Percentiles rank a stretch among this genome's conserved stretches.
Conservation (phyloP, 1,140 invertebrate species). For the Mizuhopecten yessoensis region DNA sequence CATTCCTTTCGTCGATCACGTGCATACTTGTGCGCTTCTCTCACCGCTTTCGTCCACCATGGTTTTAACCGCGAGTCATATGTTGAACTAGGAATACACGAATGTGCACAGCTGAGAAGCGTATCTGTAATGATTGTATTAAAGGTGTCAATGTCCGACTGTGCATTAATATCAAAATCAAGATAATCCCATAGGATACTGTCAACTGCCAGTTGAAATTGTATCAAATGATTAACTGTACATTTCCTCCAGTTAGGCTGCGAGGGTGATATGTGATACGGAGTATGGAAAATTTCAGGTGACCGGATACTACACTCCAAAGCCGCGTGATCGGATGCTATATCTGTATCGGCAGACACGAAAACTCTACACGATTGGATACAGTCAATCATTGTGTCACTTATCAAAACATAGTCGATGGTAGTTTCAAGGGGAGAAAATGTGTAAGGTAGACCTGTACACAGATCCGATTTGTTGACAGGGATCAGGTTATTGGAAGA, state of each 20-base stretch:
- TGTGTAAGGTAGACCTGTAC: not conserved
- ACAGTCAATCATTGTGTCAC: conserved; percentile 20
- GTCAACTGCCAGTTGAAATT: not conserved
- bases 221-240: not conserved
- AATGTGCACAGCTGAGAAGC: too few relatives aligned
- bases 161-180: not conserved
- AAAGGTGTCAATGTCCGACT: not conserved
- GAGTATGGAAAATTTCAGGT: not conserved
- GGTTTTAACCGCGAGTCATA: too few relatives aligned
- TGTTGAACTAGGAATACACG: too few relatives aligned
- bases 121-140: not conserved
- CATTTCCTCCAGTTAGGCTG: not conserved
- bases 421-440: conserved; percentile 39
- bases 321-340: conserved; percentile 30
- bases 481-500: not conserved
- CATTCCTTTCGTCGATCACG: too few relatives aligned
- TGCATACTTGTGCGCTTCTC: too few relatives aligned
- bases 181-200: not conserved
- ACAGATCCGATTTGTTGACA: not conserved
- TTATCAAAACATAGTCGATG: conserved; percentile 33
- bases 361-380: not conserved
- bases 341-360: not conserved
- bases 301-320: not conserved
- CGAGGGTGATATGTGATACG: not conserved
- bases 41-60: too few relatives aligned